Base-by-base conservation (phyloP, 2,797 vertebrate species). In the Clamator glandarius region DNA sequence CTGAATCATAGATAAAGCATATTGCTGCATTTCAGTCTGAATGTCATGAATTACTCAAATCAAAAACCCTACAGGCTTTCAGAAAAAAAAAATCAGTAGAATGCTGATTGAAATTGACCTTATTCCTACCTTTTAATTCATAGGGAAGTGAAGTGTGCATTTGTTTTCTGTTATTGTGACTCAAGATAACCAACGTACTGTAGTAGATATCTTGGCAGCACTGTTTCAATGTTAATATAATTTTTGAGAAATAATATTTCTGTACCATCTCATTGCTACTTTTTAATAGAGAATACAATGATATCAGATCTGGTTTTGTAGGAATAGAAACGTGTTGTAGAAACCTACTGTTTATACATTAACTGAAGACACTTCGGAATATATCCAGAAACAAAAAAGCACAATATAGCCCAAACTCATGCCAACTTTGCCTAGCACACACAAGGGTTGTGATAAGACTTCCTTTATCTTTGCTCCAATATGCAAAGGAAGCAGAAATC, bases 1-100 rank as follows among this genome's bases (percentile, higher is more conserved):
- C 59, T 95, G 87, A 91, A 72, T 87, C 87, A 89, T 28, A 26
- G 57, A 77, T 77, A 77, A 87, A 54, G 10, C 31, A 83, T 72
- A 77, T 57, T 87, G 61, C 41, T 87, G 69, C 33, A 77, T 74
- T 91, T 67, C 63, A 77, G 10, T 67, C 61, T 84, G 67, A 87
- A 76, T 69, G 67, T 61, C 80, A 75, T 20, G 21, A 39, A 90
- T 94, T 66, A 58, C 24, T 55, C 62, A 61, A 61, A 35, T 66
- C 39, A 80, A 87, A 92, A 85, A 59, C 5, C 25, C 42, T 33
- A 42, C 8, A 70, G 21, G n/a, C 35, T 76, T 83, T 76, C 7
- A 48, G 19, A 0, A 77, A 8, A 57, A 33, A 78, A 24, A 70
- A 84, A n/a, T 39, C n/a, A 52, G 23, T 69, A 66, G 88, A 68